Evolutionary conservation across 2,113 vertebrate genomes (phyloP), one percentile per base, ranked within the genome.

Genomic region (Phyllopteryx taeniolatus): DNA sequence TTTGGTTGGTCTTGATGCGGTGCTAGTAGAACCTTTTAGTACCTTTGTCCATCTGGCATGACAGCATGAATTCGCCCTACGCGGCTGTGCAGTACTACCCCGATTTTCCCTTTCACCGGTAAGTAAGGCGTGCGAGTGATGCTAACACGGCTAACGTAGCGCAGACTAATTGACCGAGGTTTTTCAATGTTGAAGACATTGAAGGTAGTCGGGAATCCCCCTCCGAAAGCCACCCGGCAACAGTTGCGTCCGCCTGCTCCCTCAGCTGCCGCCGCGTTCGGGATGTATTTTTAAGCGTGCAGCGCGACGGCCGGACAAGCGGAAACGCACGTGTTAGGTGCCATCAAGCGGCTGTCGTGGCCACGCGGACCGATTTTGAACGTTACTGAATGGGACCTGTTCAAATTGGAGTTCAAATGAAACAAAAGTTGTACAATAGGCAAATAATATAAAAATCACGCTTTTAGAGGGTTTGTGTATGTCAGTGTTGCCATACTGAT

Each of bases 91-190:
- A 94, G 88, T 95, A 93, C 89, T 95, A 94, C 83, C 93, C 96
- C 12, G 97, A 98, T 79, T 93, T 95, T 84, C 93, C 95, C 89
- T 94, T 97, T 91, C 94, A 94, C 89, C 92, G 96, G 97, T 99
- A 94, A 98, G 96, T 96, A 84, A 1, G 59, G 7, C 83, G 2
- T 20, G 35, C 8, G 19, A 8, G 12, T 42, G 67, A 39, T 20
- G 68, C 33, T 66, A 66, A 31, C 44, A 5, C 3, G n/a, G 64
- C 64, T 66, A 66, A 19, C 20, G 20, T 56, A 56, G 53, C 20
- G 14, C n/a, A n/a, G 4, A 11, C 0, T 7, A 11, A 1, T 9
- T 11, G 53, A 56, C 8, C 4, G 10, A 8, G 12, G 10, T 10
- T 43, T 22, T 44, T n/a, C 20, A 46, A 8, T 44, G 20, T 8